Percentiles rank a stretch among this genome's conserved stretches.
These are phyloP conservation scores for Stenurella melanura DNA, from an alignment of 2,888 invertebrate genomes.

Conservation along the genomic window DNA sequence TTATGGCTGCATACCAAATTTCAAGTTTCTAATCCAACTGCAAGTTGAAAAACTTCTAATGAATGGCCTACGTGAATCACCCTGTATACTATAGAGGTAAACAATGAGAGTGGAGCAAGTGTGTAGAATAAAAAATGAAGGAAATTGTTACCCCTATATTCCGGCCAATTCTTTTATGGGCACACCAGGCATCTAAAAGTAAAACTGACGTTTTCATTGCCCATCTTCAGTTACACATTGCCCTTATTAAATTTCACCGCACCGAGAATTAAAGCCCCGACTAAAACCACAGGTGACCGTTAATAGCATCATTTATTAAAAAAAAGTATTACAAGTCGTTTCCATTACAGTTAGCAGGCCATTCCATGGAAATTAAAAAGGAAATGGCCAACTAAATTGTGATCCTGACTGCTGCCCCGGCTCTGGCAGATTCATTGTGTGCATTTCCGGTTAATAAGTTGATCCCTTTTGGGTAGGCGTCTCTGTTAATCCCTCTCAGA, in stretches of 20 bases:
- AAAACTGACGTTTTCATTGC: neutral
- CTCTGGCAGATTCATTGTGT: constrained; percentile 39
- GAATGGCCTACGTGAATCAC: no score
- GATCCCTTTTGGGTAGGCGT: constrained; percentile 31
- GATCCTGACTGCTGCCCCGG: neutral
- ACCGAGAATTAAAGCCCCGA: constrained; percentile 4
- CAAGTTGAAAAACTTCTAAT: no score
- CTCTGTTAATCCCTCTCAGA: constrained; percentile 22
- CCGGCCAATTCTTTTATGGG: neutral
- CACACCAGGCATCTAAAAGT: neutral
- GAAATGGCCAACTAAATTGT: constrained; percentile 38
- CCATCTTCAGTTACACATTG: constrained; percentile 2
- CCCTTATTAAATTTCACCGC: constrained; percentile 14
- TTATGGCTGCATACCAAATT: no score
- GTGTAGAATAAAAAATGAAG: no score
- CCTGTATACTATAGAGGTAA: no score
- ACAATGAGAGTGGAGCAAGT: no score
- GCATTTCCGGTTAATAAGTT: constrained; percentile 45
- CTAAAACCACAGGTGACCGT: constrained; percentile 14
- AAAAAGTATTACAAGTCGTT: constrained; percentile 17
- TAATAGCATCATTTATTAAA: constrained; percentile 25
- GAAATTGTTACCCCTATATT: no score
- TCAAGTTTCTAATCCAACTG: no score
- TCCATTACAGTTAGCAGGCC: constrained; percentile 30
- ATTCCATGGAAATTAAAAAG: constrained; percentile 41